Evolutionary conservation across 2,888 invertebrate genomes (phyloP).

Genomic region (Bellardia pandia): DNA sequence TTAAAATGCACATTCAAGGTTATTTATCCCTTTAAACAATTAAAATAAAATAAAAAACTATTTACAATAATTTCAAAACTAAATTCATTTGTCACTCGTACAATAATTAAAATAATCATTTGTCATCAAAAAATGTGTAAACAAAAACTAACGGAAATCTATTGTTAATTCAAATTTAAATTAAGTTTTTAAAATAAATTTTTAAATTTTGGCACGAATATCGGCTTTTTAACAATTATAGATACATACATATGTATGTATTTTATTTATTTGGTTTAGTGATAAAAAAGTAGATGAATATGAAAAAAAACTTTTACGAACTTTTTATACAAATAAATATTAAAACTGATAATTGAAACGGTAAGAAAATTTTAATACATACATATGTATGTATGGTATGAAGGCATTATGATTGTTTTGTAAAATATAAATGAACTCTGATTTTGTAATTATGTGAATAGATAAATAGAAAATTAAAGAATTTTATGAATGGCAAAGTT

Average conservation of each 20-base stretch:
- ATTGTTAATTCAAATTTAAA: constrained; percentile 32
- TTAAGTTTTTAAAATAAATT: constrained; percentile 10
- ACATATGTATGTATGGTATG: background rate
- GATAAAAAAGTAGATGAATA: background rate
- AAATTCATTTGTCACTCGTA: background rate
- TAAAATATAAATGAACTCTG: background rate
- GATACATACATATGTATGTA: background rate
- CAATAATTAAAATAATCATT: constrained; percentile 26
- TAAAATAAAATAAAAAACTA: no score
- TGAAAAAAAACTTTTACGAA: constrained; percentile 27
- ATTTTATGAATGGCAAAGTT: background rate
- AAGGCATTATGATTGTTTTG: background rate
- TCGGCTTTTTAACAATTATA: constrained; percentile 11
- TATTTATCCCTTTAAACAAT: no score
- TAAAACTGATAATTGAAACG: constrained; percentile 14
- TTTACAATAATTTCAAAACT: background rate
- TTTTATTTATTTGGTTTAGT: background rate
- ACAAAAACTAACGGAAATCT: constrained; percentile 36
- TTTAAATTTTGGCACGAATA: constrained; percentile 31
- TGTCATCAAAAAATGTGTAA: constrained; percentile 3
- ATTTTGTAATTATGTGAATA: background rate
- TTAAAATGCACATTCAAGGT: no score
- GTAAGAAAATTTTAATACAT: background rate
- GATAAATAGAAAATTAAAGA: background rate
- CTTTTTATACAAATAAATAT: constrained; percentile 2